A percentile compares a stretch with the other conserved stretches of the same genome.
Evolutionary conservation across 2,888 invertebrate species (phyloP).

Genomic region (Baccha elongata): DNA sequence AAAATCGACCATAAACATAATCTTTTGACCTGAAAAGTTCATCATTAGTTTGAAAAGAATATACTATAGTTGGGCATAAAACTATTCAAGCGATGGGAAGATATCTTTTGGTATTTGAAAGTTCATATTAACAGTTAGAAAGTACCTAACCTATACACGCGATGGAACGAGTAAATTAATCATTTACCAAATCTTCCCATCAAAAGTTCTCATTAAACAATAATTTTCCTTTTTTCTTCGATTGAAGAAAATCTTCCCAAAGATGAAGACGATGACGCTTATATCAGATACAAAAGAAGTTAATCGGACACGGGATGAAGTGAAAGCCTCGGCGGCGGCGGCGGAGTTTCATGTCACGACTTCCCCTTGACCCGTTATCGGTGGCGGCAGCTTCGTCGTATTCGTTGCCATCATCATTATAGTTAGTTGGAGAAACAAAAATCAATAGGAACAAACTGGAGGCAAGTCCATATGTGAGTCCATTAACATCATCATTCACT

Average conservation of each 20-base stretch:
- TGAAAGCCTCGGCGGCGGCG: slow-evolving; percentile 52
- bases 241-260: slow-evolving; percentile 21
- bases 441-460: slow-evolving; percentile 8
- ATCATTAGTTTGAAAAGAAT: too few relatives aligned
- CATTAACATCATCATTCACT: slow-evolving; percentile 52
- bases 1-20: too few relatives aligned
- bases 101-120: slow-evolving; percentile 10
- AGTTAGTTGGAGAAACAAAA: neutral
- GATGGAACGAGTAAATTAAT: slow-evolving; percentile 57
- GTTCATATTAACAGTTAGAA: neutral
- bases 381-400: neutral
- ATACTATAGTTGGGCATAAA: too few relatives aligned
- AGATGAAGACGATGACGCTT: slow-evolving; percentile 20
- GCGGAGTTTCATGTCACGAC: slow-evolving; percentile 27
- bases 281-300: slow-evolving; percentile 24
- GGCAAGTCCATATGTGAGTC: slow-evolving; percentile 23
- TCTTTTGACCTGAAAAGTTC: too few relatives aligned
- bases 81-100: neutral
- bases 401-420: neutral
- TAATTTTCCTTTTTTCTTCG: slow-evolving; percentile 8
- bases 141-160: slow-evolving; percentile 1
- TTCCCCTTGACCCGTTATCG: slow-evolving; percentile 45
- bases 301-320: slow-evolving; percentile 18
- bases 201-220: slow-evolving; percentile 32
- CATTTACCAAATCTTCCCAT: slow-evolving; percentile 37